Evolutionary conservation across 2,797 vertebrate species (phyloP).

Genomic region (Mus caroli): DNA sequence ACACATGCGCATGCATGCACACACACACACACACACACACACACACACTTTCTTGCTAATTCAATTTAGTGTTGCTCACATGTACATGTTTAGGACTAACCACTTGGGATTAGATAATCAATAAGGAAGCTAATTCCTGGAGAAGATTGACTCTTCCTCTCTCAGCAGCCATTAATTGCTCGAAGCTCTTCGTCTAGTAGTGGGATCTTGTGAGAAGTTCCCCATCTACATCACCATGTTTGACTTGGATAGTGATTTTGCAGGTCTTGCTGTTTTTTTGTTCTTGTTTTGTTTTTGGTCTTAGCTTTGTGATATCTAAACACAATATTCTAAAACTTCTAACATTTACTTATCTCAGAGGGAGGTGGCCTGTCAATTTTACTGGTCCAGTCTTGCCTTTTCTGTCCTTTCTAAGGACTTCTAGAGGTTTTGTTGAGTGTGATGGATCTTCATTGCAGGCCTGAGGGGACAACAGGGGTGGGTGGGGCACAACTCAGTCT

Average conservation of each 20-base stretch:
- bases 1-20: not conserved
- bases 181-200: not conserved
- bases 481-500: not conserved
- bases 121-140: not conserved
- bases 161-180: not conserved
- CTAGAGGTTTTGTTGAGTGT: not conserved
- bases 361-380: not conserved
- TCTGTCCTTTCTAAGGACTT: not conserved
- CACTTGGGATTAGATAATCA: not conserved
- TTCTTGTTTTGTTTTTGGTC: not conserved
- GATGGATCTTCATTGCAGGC: not conserved
- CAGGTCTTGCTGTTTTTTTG: not conserved
- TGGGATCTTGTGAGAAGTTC: not conserved
- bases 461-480: not conserved
- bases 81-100: not conserved
- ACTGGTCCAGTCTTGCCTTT: not conserved
- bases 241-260: not conserved
- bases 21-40: not conserved
- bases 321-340: not conserved
- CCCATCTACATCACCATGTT: too few relatives aligned
- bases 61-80: not conserved
- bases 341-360: conserved; percentile 27
- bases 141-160: not conserved
- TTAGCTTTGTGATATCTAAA: conserved; percentile 49
- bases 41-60: not conserved